Base-by-base conservation (phyloP, 2,113 vertebrate genomes). In the Hippolais icterina region DNA sequence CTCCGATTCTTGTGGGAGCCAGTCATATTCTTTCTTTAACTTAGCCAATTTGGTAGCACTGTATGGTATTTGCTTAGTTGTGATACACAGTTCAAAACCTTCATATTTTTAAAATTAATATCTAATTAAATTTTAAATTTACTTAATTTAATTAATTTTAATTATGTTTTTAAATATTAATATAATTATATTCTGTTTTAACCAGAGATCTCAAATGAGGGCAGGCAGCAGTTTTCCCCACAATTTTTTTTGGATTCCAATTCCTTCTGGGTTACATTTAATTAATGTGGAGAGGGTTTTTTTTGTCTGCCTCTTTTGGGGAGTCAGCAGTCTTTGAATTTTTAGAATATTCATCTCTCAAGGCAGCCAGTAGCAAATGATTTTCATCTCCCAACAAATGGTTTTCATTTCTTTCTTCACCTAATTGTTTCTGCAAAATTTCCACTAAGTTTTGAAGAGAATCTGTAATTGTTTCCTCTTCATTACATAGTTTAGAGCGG, bases 401-500 rank as follows among this genome's bases (percentile, higher is more conserved):
- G 2, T 6, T 41, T 21, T 59, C 15, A 24, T 59, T 25, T 7
- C 23, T 16, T 23, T 44, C 20, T 21, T 44, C 29, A 44, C 44
- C 7, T 64, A 31, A 42, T 29, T 64, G 28, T 11, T 64, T 64
- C 21, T 64, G 20, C 28, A 64, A 23, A 64, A 64, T 31, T 64
- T 16, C 14, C 4, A 44, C 41, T 31, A 64, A 16, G 5, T 64
- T 31, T 44, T 23, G 20, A 22, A 64, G 28, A 15, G 13, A 64
- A 10, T 44, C 20, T 44, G 22, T 23, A 39, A 9, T 15, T 8
- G 20, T 3, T 11, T 39, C 37, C 37, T 39, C 37, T 31, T 7
- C 7, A 44, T 5, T 64, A 22, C 9, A 22, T 21, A 3, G 2
- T 10, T 44, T 33, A 44, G 31, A 8, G 14, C 1, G 2, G 20